phyloP scores from a whole-genome alignment of 2,797 vertebrate species.

The Erpetoichthys calabaricus region DNA sequence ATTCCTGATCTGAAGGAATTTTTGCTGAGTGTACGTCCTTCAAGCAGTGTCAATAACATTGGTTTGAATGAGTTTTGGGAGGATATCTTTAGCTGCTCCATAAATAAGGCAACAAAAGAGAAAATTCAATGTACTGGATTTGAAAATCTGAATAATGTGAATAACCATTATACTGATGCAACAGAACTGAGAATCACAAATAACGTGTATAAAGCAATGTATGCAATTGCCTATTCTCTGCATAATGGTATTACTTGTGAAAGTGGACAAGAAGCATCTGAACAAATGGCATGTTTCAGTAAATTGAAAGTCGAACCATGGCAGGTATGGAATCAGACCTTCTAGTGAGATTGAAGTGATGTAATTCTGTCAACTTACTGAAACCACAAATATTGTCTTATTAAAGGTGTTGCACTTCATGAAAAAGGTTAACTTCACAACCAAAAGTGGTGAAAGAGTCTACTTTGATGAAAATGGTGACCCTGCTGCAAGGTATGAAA shows the following conservation, averaged over 20 bases:
- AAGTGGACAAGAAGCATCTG: conserved; percentile 1
- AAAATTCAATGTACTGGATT: conserved; percentile 35
- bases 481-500: conserved; percentile 43
- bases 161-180: conserved; percentile 45
- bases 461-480: conserved; percentile 48
- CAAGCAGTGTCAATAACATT: conserved; percentile 26
- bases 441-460: conserved; percentile 38
- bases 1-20: conserved; percentile 43
- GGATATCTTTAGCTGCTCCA: conserved; percentile 38
- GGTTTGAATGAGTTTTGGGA: conserved; percentile 53
- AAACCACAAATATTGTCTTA: not conserved
- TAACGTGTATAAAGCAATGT: conserved; percentile 54
- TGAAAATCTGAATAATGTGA: conserved; percentile 35
- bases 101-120: conserved; percentile 17
- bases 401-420: conserved; percentile 35
- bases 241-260: conserved; percentile 33
- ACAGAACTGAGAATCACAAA: conserved; percentile 50
- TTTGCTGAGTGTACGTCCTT: conserved; percentile 40
- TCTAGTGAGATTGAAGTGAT: not conserved
- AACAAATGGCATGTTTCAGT: conserved; percentile 22
- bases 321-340: conserved; percentile 27
- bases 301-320: conserved; percentile 21
- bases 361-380: not conserved
- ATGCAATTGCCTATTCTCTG: conserved; percentile 42
- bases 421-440: conserved; percentile 39